These are phyloP conservation scores for Rafetus swinhoei DNA, from an alignment of 2,113 vertebrate species.

Conservation along the genomic window DNA sequence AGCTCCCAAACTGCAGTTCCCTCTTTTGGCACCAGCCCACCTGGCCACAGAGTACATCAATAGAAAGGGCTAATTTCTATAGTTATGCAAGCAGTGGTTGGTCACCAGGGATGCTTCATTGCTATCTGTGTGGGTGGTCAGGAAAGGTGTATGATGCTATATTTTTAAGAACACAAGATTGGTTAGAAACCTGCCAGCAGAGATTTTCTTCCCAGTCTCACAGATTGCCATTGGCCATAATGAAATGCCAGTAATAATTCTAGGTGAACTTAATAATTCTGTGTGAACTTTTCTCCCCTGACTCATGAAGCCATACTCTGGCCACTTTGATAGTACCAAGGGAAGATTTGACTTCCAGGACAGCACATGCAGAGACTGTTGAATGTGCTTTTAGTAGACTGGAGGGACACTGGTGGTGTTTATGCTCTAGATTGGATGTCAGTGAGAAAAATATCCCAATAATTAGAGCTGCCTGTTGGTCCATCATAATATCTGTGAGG, in stretches of 20 bases:
- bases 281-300: neutral
- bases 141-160: neutral
- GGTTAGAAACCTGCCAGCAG: neutral
- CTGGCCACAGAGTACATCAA: neutral
- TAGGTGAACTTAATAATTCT: neutral
- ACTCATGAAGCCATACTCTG: neutral
- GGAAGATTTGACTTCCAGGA: neutral
- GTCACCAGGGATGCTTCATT: neutral
- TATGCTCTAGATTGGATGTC: neutral
- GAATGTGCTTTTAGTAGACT: neutral
- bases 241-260: neutral
- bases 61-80: neutral
- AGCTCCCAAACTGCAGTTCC: neutral
- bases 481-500: neutral
- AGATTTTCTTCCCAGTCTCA: neutral
- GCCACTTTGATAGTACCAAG: neutral
- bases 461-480: neutral
- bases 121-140: neutral
- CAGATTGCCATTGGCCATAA: neutral
- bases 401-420: neutral
- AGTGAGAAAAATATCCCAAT: neutral
- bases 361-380: neutral
- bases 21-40: neutral
- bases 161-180: neutral
- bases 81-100: neutral